phyloP scores from a whole-genome alignment of 2,797 vertebrate species.

The Melanitta fusca region DNA sequence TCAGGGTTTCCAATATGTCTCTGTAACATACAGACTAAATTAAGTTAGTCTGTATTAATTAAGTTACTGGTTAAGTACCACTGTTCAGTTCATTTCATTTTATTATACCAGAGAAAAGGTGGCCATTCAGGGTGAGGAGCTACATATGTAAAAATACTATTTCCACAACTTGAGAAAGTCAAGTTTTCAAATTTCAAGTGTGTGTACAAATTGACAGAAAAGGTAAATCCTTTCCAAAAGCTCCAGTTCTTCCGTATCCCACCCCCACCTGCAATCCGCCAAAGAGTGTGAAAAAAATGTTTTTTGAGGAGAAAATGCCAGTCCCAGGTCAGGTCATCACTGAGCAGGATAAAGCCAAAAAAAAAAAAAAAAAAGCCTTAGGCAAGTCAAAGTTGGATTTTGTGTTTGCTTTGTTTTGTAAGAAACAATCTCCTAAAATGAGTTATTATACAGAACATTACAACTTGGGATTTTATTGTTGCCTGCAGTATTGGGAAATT shows the following conservation, averaged over 20 bases:
- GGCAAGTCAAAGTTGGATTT: neutral
- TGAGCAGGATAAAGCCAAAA: neutral
- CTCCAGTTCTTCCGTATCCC: neutral
- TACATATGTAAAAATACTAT: neutral
- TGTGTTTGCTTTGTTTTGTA: neutral
- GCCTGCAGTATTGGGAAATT: neutral
- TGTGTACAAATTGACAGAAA: neutral
- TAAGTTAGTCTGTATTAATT: no score
- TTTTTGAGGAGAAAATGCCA: neutral
- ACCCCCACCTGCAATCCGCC: neutral
- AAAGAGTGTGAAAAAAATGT: neutral
- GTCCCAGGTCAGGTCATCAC: neutral
- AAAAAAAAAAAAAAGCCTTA: neutral
- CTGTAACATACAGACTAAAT: neutral
- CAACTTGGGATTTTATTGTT: neutral
- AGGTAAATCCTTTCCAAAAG: neutral
- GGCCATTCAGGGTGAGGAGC: neutral
- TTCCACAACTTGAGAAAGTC: neutral
- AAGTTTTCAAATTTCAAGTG: no score
- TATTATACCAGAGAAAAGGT: neutral
- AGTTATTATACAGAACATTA: neutral
- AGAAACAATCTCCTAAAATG: neutral
- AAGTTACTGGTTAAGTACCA: neutral
- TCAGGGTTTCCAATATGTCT: neutral
- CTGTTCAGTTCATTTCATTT: neutral